Evolutionary conservation across 1,140 invertebrate species (phyloP), one percentile per base, ranked within the genome.

Genomic region (Drosophila kepulauana): DNA sequence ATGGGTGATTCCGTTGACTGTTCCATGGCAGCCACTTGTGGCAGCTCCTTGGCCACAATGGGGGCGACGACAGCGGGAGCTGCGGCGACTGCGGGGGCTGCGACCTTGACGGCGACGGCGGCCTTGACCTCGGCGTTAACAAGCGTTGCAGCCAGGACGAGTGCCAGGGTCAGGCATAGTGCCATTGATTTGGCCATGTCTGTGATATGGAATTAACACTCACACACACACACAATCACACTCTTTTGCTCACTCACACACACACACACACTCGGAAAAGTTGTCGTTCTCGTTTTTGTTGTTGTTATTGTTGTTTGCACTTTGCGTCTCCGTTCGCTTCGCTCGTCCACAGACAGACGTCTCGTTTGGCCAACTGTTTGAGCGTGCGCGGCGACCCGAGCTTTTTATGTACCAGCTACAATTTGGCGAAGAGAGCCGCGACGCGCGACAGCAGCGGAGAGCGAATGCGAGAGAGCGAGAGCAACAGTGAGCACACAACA

Each of bases 361-460:
- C 78, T 82, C 91, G 72, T 78, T 86, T 59, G 71, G 61, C 52
- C 75, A 92, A 92, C 91, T 92, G 91, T 80, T 79, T 84, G 71
- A 82, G 86, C 79, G 91, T 89, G 81, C 79, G 81, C 72, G 59
- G 49, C 52, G 86, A 72, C 71, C 62, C 52, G 69, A 88, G 91
- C 91, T 92, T 92, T 92, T 92, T 92, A 92, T 92, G 80, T 90
- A 61, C 67, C 85, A 49, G 66, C 84, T 85, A 84, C 70, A 88
- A 89, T 68, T 76, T 75, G 66, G 35, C 45, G 28, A 57, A 76
- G 48, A 79, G 54, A 63, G 61, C 15, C n/a, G n/a, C 28, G 15
- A 13, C 20, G 48, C 52, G 63, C 64, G 63, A 43, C 30, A 45
- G 8, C 20, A 20, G 57, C 25, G 6, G 54, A 71, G 54, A 49